Percentiles rank a stretch among this genome's conserved stretches.
phyloP scores from a whole-genome alignment of 1,140 invertebrate genomes.

The Macrosteles quadrilineatus region DNA sequence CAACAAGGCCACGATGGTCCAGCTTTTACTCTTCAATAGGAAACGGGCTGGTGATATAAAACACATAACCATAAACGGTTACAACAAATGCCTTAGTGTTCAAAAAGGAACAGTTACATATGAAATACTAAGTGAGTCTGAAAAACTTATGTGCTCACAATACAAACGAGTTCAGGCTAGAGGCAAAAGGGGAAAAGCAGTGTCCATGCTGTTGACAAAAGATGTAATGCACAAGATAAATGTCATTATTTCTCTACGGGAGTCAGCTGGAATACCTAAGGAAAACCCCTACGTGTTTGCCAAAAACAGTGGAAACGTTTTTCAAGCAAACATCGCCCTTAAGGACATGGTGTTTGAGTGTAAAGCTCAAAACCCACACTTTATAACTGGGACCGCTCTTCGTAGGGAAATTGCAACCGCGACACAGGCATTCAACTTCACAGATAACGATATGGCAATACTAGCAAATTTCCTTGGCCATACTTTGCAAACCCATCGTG shows the following conservation, averaged over 20 bases:
- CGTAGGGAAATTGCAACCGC: conserved; percentile 1
- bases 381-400: neutral
- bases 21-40: neutral
- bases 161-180: neutral
- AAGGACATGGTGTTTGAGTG: neutral
- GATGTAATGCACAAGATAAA: neutral
- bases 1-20: neutral
- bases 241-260: neutral
- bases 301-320: neutral
- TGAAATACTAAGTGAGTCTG: conserved; percentile 11
- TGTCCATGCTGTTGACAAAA: conserved; percentile 6
- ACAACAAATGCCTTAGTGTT: neutral
- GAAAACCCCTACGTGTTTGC: neutral
- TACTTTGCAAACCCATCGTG: neutral
- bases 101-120: conserved; percentile 6
- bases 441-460: neutral
- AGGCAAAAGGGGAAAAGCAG: neutral
- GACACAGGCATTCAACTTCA: conserved; percentile 4
- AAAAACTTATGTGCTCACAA: neutral
- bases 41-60: neutral
- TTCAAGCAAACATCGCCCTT: neutral
- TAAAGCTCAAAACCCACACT: neutral
- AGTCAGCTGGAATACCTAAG: neutral
- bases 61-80: neutral
- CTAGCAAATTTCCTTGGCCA: neutral